These are phyloP conservation scores for Sepioteuthis lessoniana DNA, from an alignment of 2,888 invertebrate genomes.

Conservation along the genomic window DNA sequence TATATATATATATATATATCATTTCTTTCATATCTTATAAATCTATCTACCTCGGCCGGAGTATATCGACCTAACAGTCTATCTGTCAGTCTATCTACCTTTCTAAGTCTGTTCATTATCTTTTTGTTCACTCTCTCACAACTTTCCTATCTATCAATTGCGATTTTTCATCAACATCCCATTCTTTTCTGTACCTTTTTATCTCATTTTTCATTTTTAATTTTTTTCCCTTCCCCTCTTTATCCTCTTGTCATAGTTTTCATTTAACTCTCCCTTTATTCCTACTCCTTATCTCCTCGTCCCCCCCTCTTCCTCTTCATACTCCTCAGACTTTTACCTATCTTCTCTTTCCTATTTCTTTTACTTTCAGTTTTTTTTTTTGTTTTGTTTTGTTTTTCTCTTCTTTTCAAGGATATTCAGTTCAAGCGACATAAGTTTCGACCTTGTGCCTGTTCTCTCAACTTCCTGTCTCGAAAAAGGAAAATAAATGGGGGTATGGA, in stretches of 20 bases:
- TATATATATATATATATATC: too few relatives aligned
- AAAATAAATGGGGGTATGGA: background rate
- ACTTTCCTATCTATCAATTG: too few relatives aligned
- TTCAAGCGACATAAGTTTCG: background rate
- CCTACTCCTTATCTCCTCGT: accelerated
- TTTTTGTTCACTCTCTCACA: too few relatives aligned
- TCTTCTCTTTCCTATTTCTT: background rate
- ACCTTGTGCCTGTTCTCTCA: background rate
- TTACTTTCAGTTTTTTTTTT: background rate
- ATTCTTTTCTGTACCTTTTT: too few relatives aligned
- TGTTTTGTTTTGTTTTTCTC: too few relatives aligned
- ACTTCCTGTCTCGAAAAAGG: background rate
- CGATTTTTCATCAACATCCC: too few relatives aligned
- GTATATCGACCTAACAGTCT: too few relatives aligned
- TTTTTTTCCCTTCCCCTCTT: background rate
- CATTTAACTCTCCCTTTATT: too few relatives aligned
- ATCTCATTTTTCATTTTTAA: background rate
- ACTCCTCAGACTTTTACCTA: background rate
- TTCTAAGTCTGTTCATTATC: too few relatives aligned
- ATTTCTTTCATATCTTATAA: too few relatives aligned
- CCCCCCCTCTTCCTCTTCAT: background rate
- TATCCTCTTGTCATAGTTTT: background rate
- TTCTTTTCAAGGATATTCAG: conserved; percentile 15
- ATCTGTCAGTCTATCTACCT: too few relatives aligned
- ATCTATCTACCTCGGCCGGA: background rate